These are phyloP conservation scores for Agrypnia vestita DNA, from an alignment of 1,140 invertebrate species.

Conservation along the genomic window DNA sequence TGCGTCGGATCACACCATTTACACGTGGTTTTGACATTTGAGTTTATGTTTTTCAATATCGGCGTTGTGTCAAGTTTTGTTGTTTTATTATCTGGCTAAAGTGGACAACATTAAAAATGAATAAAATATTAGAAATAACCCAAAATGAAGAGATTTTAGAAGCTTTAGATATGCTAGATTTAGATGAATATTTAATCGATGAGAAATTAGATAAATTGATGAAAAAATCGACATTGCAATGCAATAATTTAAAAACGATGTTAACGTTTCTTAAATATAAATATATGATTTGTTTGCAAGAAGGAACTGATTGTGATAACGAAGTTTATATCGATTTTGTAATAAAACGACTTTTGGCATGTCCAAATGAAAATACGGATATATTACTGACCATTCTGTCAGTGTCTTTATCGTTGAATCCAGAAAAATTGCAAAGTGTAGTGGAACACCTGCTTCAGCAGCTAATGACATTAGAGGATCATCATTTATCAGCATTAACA, in stretches of 20 bases:
- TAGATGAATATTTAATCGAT: conserved; percentile 56
- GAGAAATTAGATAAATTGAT: conserved; percentile 49
- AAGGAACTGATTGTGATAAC: conserved; percentile 58
- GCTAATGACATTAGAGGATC: conserved; percentile 35
- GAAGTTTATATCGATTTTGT: conserved; percentile 45
- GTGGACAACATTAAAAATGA: not conserved
- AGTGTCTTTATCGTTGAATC: conserved; percentile 39
- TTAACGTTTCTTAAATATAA: conserved; percentile 56
- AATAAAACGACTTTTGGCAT: conserved; percentile 35
- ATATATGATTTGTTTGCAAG: conserved; percentile 53
- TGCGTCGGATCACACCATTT: too few relatives aligned
- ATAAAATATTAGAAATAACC: conserved; percentile 36
- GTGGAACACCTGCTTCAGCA: conserved; percentile 56
- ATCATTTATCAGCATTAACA: not conserved
- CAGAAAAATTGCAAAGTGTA: conserved; percentile 40
- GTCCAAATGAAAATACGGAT: conserved; percentile 15
- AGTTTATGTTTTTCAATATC: too few relatives aligned
- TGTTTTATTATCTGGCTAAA: too few relatives aligned
- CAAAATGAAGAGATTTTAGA: conserved; percentile 45
- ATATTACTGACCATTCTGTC: conserved; percentile 50
- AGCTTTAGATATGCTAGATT: conserved; percentile 52
- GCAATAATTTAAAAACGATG: conserved; percentile 46
- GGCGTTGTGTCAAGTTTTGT: too few relatives aligned
- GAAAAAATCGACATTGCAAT: conserved; percentile 37
- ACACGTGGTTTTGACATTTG: too few relatives aligned